phyloP scores from a whole-genome alignment of 2,113 vertebrate species.

The Orientallactaga bullata region DNA sequence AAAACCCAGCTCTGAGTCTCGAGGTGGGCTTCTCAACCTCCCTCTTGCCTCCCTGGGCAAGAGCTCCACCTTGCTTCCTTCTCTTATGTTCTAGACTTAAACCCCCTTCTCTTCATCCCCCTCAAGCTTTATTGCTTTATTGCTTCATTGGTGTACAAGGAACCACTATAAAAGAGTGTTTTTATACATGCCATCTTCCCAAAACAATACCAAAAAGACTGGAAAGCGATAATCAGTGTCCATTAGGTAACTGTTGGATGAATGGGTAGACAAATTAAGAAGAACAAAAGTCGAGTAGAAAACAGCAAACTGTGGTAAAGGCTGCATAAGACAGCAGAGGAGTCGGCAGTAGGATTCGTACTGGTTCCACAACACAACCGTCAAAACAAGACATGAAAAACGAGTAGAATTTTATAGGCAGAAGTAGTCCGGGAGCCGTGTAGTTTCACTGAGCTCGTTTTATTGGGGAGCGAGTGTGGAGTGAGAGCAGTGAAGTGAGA shows the following conservation, averaged over 20 bases:
- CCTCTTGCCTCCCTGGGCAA: too few relatives aligned
- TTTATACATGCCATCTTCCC: neutral
- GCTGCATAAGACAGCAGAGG: neutral
- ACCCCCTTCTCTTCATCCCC: too few relatives aligned
- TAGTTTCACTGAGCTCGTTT: neutral
- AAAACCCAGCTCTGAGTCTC: too few relatives aligned
- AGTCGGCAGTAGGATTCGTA: neutral
- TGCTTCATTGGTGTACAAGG: too few relatives aligned
- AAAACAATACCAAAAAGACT: constrained; percentile 1
- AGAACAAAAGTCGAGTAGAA: neutral
- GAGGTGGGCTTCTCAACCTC: too few relatives aligned
- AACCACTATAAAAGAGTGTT: neutral
- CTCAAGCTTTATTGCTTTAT: too few relatives aligned
- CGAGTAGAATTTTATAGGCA: neutral
- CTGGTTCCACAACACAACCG: neutral
- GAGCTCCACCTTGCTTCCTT: too few relatives aligned
- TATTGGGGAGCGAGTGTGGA: neutral
- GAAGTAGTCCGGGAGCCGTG: neutral
- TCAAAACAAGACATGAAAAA: neutral
- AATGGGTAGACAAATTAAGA: neutral
- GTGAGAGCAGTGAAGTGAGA: neutral
- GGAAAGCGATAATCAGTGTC: neutral
- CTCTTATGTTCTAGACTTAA: too few relatives aligned
- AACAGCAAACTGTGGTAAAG: constrained; percentile 35
- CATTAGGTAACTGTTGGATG: constrained; percentile 7